Conservation (phyloP, 2,113 vertebrate species). For the Bucco capensis region DNA sequence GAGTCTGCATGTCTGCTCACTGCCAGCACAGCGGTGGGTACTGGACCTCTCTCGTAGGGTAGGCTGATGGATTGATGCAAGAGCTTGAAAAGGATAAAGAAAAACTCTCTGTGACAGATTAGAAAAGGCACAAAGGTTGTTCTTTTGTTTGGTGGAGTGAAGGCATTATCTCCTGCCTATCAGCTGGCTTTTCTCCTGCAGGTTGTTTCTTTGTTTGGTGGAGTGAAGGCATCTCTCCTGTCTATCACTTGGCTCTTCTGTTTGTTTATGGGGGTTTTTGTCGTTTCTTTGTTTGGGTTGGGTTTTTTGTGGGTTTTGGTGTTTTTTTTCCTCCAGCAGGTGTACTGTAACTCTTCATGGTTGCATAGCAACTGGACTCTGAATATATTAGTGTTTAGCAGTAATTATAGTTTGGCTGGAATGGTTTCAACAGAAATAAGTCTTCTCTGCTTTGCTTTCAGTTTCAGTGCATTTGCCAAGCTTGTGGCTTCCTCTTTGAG, state of each 20-base stretch:
- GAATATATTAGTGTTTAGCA: background rate
- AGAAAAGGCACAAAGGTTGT: background rate
- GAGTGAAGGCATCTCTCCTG: too few relatives aligned
- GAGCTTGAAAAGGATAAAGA: background rate
- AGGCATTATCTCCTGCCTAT: background rate
- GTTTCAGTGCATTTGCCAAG: background rate
- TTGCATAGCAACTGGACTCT: conserved; percentile 1
- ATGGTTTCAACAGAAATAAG: background rate
- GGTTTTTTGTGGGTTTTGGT: too few relatives aligned
- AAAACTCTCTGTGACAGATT: background rate
- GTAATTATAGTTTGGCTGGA: background rate
- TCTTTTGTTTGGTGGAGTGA: background rate
- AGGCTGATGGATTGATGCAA: background rate
- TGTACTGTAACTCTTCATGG: background rate
- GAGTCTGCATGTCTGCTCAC: background rate
- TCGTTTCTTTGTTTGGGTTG: too few relatives aligned
- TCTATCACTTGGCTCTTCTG: too few relatives aligned
- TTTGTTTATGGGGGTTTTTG: too few relatives aligned
- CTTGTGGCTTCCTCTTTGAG: background rate
- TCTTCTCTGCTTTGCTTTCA: background rate
- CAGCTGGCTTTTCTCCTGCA: too few relatives aligned
- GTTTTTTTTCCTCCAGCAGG: background rate
- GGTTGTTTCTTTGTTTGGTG: too few relatives aligned
- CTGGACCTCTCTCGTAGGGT: background rate
- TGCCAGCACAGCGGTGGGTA: background rate